Base-by-base conservation (phyloP, 2,113 vertebrate genomes). In the Anhinga anhinga region DNA sequence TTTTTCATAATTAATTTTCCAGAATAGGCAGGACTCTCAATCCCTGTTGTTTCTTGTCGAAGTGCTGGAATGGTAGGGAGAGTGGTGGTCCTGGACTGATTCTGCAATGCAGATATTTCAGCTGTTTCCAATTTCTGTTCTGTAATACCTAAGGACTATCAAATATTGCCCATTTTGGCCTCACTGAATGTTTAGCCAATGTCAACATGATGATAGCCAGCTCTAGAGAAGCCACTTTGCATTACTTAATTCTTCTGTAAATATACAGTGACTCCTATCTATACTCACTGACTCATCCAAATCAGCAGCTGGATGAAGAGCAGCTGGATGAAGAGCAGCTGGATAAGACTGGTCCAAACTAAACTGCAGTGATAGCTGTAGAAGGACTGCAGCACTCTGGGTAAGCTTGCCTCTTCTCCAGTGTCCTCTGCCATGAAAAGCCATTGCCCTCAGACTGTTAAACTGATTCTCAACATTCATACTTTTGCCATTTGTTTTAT, bases 181-280 rank as follows among this genome's bases (percentile, higher is more conserved):
- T 69, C 44, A 44, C 15, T 69, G 40, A 56, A 58, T 74, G 32
- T 81, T 95, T 93, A 83, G 56, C 61, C 83, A 84, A 45, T 69
- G 88, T 67, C 61, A 92, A 26, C 16, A 38, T 53, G 36, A 90
- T 80, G 50, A 82, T 53, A 89, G 27, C 23, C 84, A 89, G 44
- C 65, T 84, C 91, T 69, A 50, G 59, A 86, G 34, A 95, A 92
- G 14, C 42, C 40, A 59, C 42, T 93, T 86, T 79, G 26, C 5
- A 4, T 95, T 91, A 76, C 22, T 84, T 85, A 93, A 63, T 91
- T 91, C 72, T 95, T 42, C 44, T 76, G 9, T 76, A 90, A 95
- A 92, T 86, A 82, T 21, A 53, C 53, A 91, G 42, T 71, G 44
- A 30, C 23, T 90, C 55, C 44, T 83, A 34, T 86, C 61, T 88